A percentile compares a stretch with the other conserved stretches of the same genome.
phyloP scores from a whole-genome alignment of 2,113 vertebrate genomes.

The Eolophus roseicapilla region DNA sequence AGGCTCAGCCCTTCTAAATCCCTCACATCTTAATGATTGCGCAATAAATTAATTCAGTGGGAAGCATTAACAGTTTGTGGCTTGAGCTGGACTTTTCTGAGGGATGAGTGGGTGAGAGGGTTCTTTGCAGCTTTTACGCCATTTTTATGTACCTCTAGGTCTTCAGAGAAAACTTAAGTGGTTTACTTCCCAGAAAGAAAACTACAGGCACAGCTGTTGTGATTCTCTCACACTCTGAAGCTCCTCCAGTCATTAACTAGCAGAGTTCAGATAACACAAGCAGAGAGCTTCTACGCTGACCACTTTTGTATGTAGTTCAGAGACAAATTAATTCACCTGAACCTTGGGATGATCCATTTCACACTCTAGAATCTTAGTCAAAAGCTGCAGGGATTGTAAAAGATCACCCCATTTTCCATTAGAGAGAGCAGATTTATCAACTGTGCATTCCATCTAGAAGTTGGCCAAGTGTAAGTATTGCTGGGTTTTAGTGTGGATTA shows the following conservation, averaged over 20 bases:
- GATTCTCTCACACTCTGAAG: neutral
- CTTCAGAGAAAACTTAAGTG: neutral
- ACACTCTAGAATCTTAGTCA: neutral
- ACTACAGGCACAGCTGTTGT: neutral
- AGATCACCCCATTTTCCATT: neutral
- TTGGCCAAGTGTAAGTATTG: neutral
- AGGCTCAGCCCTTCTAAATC: neutral
- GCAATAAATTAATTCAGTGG: neutral
- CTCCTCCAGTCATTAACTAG: neutral
- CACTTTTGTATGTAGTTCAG: fast-evolving
- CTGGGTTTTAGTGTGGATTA: neutral
- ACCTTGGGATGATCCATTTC: neutral
- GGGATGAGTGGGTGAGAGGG: neutral
- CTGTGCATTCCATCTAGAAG: neutral
- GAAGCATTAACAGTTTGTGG: neutral
- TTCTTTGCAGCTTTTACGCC: neutral
- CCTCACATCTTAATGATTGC: neutral
- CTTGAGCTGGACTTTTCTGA: neutral
- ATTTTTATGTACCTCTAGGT: neutral
- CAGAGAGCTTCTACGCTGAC: neutral
- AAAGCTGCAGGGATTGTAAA: neutral
- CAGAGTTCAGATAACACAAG: neutral
- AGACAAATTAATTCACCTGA: neutral
- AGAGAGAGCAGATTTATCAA: neutral
- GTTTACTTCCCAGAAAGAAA: neutral